Base-by-base conservation (phyloP, 2,113 vertebrate genomes). In the Laticauda colubrina region DNA sequence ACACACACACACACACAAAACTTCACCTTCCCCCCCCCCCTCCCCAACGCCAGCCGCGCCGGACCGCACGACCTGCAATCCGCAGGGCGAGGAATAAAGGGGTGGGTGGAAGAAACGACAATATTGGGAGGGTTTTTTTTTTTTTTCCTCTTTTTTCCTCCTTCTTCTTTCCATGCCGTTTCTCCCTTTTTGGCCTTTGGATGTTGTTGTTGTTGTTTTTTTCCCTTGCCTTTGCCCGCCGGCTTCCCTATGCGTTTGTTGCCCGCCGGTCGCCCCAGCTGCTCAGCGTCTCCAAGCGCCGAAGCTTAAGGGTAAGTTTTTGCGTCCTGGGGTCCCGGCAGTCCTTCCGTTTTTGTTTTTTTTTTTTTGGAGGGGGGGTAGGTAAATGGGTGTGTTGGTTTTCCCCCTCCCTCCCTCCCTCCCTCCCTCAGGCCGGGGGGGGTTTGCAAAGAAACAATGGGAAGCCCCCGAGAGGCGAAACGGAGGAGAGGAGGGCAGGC, bases 221-320 rank as follows among this genome's bases (percentile, higher is more conserved):
- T 9, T 7, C 1, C 48, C 8, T 51, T 9, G 1, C 4, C 11
- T 2, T 64, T 14, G 61, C 61, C 59, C 26, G 59, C 24, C 24
- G 24, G 23, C 26, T 64, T 29, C 59, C 59, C 59, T 29, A 4
- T 12, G 59, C 59, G 7, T 64, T 64, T n/a, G 7, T 51, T 2
- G 26, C 59, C 61, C 61, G 26, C 61, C 61, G 61, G 61, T 12
- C 29, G 10, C 26, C 29, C 61, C 26, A 29, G 61, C 29, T 24
- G 26, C 29, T 64, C 29, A 11, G 61, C 4, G n/a, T 64, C 96
- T 96, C 92, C 59, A 0, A 21, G n/a, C 81, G 59, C 59, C 24
- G 24, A 97, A 96, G 97, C 91, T 97, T 98, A 59, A 95, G 98
- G 98, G 48, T 99, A 99, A 99, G 99, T 99, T 59, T 23, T 99